Base-by-base conservation (phyloP, 2,797 vertebrate species). In the Calcarius lapponicus region DNA sequence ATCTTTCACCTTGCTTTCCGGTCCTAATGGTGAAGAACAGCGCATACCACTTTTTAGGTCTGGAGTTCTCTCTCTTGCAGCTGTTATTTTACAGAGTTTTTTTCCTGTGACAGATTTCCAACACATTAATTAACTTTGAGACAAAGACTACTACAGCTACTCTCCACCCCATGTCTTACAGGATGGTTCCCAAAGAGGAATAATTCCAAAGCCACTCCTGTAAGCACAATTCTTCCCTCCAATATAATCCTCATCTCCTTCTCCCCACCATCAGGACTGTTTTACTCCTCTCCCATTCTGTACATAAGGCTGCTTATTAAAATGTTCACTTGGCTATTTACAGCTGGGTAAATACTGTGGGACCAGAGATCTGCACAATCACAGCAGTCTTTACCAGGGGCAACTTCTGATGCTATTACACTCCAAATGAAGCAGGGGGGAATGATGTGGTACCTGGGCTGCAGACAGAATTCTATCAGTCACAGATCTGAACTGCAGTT, bases 81-180 rank as follows among this genome's bases (percentile, higher is more conserved):
- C 71, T 86, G 96, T 93, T 93, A 97, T 92, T 95, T 97, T 96
- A 96, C 78, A 93, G 87, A 95, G 38, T 92, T 91, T 92, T 92
- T 97, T 97, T 32, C 96, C 98, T 98, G 89, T 74, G 96, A 97
- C 58, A 94, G 15, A 96, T 96, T 95, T 90, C 80, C 88, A 93
- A 93, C 43, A 92, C 28, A 65, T 86, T 64, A 92, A 89, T 96
- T 82, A 87, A 86, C 40, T 93, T 90, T 24, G 42, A 89, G 64
- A 85, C 51, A 93, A 94, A 76, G 47, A 60, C 8, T 19, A 64
- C 8, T 28, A 74, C 42, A 48, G 53, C 71, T 88, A 45, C 64
- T 92, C 57, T 91, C 73, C 53, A 93, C 17, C 51, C 70, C 42
- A 13, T 2, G 10, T 38, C 80, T 54, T 34, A 76, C 36, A 67